Evolutionary conservation across 2,113 vertebrate species (phyloP), one percentile per base, ranked within the genome.

Genomic region (Daboia siamensis): DNA sequence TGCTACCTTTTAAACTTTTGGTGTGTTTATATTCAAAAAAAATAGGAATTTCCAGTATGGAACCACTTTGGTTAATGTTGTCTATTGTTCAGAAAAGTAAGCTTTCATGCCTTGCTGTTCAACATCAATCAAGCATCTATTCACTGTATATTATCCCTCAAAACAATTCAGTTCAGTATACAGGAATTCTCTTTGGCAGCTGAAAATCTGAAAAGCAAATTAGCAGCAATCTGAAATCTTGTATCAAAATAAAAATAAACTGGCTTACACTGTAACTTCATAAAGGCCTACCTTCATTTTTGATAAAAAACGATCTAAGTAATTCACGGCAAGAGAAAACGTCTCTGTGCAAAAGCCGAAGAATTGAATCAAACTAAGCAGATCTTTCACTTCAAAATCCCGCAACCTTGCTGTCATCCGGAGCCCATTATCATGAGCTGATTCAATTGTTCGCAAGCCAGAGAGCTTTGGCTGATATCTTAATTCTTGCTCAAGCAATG

Each of bases 311-410:
- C 99, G 97, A 96, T 99, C 99, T 48, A 99, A 96, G 88, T 99
- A 95, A 97, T 98, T 99, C 96, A 99, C 98, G 80, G 98, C 98
- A 51, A 99, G 96, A 0, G 98, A 99, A 96, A 99, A 99, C 0
- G 98, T 99, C 94, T 99, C 99, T 0, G 98, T 97, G 86, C 94
- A 97, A 93, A 99, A 99, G 88, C 99, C 99, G 4, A 99, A 99
- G 97, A 99, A 99, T 80, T 98, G 98, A 92, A 98, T 98, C 61
- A 99, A 95, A 87, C 98, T 99, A 24, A 99, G 98, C 33, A 99
- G 98, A 93, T 99, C 99, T 90, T 98, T 99, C 91, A 99, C 99
- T 96, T 99, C 98, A 87, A 99, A 98, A 95, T 99, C 99, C 46
- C 99, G 95, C 29, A 99, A 97, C 56, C 97, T 98, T 1, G 97